A percentile compares a stretch with the other conserved stretches of the same genome.
Evolutionary conservation across 2,888 invertebrate genomes (phyloP).

Genomic region (Andrena fulva): DNA sequence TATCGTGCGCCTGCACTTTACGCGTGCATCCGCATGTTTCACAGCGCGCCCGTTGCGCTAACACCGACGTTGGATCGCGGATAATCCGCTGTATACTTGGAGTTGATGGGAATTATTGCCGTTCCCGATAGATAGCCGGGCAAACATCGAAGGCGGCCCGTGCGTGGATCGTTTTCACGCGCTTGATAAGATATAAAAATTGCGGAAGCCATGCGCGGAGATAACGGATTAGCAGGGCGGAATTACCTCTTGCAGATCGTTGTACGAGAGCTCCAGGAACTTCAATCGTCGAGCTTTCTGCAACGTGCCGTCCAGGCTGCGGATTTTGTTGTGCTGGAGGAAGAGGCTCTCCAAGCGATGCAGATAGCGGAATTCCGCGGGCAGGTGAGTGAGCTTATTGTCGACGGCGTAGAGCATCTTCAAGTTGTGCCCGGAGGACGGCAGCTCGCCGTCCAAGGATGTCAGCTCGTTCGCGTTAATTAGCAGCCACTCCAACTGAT

Average conservation of each 20-base stretch:
- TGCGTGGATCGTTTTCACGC: neutral
- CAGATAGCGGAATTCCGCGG: conserved; percentile 90
- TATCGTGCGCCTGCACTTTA: conserved; percentile 53
- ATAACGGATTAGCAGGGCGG: neutral
- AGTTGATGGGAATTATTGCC: neutral
- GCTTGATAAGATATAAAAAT: conserved; percentile 1
- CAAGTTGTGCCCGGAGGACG: conserved; percentile 89
- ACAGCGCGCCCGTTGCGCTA: neutral
- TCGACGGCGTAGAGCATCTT: conserved; percentile 90
- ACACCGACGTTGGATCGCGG: conserved; percentile 3
- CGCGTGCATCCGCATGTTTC: conserved; percentile 36
- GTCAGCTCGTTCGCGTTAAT: conserved; percentile 92
- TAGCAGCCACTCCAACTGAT: conserved; percentile 91
- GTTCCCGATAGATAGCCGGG: neutral
- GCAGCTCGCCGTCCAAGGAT: conserved; percentile 91
- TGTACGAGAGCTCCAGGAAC: conserved; percentile 90
- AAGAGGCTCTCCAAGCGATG: conserved; percentile 90
- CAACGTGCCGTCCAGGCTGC: conserved; percentile 90
- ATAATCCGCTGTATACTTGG: neutral
- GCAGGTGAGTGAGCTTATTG: conserved; percentile 90
- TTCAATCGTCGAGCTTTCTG: conserved; percentile 89
- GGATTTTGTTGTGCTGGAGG: conserved; percentile 90
- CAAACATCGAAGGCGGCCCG: neutral
- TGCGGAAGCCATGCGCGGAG: neutral
- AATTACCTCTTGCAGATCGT: conserved; percentile 89